Evolutionary conservation across 1,140 invertebrate species (phyloP).

Genomic region (Papilio dardanus): DNA sequence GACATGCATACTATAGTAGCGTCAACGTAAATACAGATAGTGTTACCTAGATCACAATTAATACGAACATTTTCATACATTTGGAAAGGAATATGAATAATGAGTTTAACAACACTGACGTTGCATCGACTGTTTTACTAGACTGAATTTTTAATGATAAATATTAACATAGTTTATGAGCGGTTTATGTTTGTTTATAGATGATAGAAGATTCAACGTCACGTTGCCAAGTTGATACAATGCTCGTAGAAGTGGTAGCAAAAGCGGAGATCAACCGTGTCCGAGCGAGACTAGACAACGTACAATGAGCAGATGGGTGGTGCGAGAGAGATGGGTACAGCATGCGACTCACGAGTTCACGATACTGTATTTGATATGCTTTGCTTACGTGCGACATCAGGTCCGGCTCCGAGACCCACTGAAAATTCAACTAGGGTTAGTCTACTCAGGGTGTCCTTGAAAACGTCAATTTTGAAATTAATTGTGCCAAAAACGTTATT

Average conservation of each 20-base stretch:
- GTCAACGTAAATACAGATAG: background rate
- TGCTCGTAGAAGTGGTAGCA: slow-evolving; percentile 40
- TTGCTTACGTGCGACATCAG: slow-evolving; percentile 78
- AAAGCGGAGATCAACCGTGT: slow-evolving; percentile 53
- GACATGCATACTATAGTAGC: slow-evolving; percentile 40
- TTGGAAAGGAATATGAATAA: slow-evolving; percentile 37
- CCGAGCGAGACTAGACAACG: slow-evolving; percentile 70
- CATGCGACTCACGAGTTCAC: slow-evolving; percentile 79
- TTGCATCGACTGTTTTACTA: slow-evolving; percentile 45
- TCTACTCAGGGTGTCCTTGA: slow-evolving; percentile 61
- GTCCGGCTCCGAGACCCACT: slow-evolving; percentile 77
- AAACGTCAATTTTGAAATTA: slow-evolving; percentile 40
- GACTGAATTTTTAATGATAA: background rate
- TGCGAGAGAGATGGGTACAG: slow-evolving; percentile 66
- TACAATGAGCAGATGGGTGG: slow-evolving; percentile 64
- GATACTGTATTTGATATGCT: slow-evolving; percentile 69
- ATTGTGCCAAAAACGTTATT: slow-evolving; percentile 47
- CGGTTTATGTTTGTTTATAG: slow-evolving; percentile 14
- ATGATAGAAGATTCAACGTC: slow-evolving; percentile 48
- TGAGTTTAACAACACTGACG: slow-evolving; percentile 41
- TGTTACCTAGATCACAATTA: slow-evolving; percentile 27
- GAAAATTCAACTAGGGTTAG: slow-evolving; percentile 77
- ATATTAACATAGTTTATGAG: background rate
- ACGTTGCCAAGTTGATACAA: too few species aligned
- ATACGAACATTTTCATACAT: slow-evolving; percentile 22